Conservation (phyloP, 2,888 invertebrate genomes). For the Zonitis immaculata region DNA sequence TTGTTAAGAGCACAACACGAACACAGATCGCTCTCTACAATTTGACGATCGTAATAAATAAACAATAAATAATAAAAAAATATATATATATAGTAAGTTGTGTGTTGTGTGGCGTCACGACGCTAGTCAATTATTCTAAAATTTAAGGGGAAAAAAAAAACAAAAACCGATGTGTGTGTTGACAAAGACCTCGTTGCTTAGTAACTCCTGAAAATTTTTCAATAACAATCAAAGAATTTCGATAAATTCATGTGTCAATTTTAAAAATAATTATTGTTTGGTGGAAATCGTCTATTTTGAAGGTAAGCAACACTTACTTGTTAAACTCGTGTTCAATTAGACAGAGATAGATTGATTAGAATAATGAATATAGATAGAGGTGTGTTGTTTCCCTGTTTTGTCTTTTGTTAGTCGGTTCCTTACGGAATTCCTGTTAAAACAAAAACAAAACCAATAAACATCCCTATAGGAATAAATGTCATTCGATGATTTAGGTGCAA, state of each 20-base stretch:
- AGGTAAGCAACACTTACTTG: conserved; percentile 1
- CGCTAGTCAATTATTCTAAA: not conserved
- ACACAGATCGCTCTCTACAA: not conserved
- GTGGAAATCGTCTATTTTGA: not conserved
- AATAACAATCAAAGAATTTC: not conserved
- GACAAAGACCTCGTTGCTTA: not conserved
- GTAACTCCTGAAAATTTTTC: not conserved
- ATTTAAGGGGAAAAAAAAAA: too few relatives aligned
- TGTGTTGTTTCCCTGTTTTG: too few relatives aligned
- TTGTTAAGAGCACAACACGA: not conserved
- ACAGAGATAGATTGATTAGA: not conserved
- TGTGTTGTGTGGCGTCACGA: not conserved
- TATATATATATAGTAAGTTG: not conserved
- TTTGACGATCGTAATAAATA: too few relatives aligned
- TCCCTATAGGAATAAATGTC: too few relatives aligned
- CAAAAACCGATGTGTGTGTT: not conserved
- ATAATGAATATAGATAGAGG: too few relatives aligned
- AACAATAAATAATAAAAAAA: not conserved
- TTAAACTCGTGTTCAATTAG: not conserved
- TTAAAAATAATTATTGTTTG: not conserved
- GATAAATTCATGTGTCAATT: not conserved
- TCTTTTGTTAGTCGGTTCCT: too few relatives aligned
- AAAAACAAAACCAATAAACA: too few relatives aligned
- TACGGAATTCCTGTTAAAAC: too few relatives aligned
- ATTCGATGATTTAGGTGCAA: too few relatives aligned